Evolutionary conservation across 2,797 vertebrate genomes (phyloP), one percentile per base, ranked within the genome.

Genomic region (Pseudocheirus occidentalis): DNA sequence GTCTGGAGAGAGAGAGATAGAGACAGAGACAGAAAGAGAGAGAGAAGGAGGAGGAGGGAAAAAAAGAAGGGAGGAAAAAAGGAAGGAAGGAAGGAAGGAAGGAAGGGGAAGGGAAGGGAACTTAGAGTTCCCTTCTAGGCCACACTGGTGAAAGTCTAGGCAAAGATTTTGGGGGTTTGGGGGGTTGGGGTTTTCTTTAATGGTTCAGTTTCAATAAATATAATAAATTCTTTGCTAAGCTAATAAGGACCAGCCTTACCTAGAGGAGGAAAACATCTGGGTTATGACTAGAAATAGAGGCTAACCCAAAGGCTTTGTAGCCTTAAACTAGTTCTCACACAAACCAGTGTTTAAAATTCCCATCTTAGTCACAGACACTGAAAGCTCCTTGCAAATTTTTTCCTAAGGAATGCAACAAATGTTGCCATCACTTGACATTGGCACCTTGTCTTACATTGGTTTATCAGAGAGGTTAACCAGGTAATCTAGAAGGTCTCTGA

Each of bases 401-500:
- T 66, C 34, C 73, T 21, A 87, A 34, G 54, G 93, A 96, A 93
- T 34, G 57, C 73, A 58, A 55, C 46, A 18, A 57, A 66, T 87
- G 54, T 27, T 94, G 57, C 73, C 40, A 27, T 90, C 54, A 56
- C 29, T 53, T 66, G 34, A n/a, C 40, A 91, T 94, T 95, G 81
- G 50, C 55, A 81, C 92, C 92, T 94, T 93, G 21, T 0, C 93
- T 93, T 92, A 57, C 94, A 94, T 34, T 94, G 34, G 90, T 91
- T 95, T 58, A 54, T 96, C 73, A 92, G n/a, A 57, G 91, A 81
- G 92, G 92, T 93, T 55, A 95, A 13, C 59, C 52, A 94, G 59
- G 46, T 18, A 59, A 93, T 27, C 95, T 13, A 95, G 11, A 29
- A 93, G 13, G 5, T 81, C 57, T 4, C n/a, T 90, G 12, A 91